Conservation (phyloP, 2,113 vertebrate species). For the Miniopterus natalensis region DNA sequence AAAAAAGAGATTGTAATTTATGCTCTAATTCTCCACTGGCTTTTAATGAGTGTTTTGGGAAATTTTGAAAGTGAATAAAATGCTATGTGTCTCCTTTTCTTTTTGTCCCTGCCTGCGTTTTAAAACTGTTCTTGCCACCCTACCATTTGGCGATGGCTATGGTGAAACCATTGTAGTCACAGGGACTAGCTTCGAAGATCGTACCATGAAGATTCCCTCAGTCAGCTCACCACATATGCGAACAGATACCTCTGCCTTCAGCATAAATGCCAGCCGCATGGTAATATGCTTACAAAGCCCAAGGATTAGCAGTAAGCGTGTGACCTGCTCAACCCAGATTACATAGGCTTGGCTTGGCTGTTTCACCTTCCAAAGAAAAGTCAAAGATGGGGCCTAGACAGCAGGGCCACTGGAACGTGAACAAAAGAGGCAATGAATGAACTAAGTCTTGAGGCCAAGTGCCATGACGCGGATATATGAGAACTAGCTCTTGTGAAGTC, state of each 20-base stretch:
- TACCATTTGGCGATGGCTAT: background rate
- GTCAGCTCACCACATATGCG: background rate
- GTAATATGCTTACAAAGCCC: background rate
- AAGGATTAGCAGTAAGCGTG: background rate
- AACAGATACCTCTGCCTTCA: background rate
- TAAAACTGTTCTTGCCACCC: background rate
- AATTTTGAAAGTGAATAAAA: background rate
- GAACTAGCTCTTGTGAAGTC: background rate
- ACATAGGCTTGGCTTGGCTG: background rate
- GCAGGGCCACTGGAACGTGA: background rate
- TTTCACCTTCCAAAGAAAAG: background rate
- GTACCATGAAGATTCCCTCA: background rate
- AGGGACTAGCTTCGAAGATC: background rate
- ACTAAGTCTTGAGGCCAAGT: background rate
- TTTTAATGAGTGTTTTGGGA: background rate
- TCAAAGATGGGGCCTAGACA: background rate
- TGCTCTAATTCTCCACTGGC: background rate
- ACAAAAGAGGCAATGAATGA: background rate
- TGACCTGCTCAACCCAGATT: background rate
- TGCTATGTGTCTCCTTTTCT: background rate
- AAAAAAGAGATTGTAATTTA: slow-evolving; percentile 16
- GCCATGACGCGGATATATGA: background rate
- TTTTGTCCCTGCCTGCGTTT: background rate
- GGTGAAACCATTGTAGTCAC: background rate
- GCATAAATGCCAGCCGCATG: background rate